Percentiles rank a stretch among this genome's conserved stretches.
These are phyloP conservation scores for Erpornis zantholeuca DNA, from an alignment of 2,113 vertebrate species.

Conservation along the genomic window DNA sequence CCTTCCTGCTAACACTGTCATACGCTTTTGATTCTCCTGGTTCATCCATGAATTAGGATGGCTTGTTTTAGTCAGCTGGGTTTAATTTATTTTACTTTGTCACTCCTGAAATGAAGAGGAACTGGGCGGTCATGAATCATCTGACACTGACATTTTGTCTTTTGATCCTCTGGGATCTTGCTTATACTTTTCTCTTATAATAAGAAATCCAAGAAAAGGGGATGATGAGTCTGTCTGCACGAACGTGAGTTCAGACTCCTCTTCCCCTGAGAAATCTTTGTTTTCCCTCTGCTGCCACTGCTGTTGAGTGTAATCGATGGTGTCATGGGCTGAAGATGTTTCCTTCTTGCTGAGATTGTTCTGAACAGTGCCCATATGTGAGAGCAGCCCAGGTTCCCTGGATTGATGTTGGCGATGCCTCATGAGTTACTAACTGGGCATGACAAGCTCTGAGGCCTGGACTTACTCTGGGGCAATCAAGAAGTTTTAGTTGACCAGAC, in stretches of 20 bases:
- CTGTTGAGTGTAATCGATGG: conserved; percentile 5
- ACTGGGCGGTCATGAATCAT: conserved; percentile 65
- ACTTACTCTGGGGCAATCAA: not conserved
- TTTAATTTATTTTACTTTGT: conserved; percentile 72
- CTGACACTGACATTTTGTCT: conserved; percentile 50
- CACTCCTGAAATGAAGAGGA: conserved; percentile 68
- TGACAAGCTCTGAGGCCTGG: not conserved
- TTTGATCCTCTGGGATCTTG: conserved; percentile 66
- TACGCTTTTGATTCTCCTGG: conserved; percentile 66
- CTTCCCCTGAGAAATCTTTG: not conserved
- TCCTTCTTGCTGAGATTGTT: not conserved
- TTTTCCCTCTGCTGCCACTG: rapidly evolving
- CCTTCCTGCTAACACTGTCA: conserved; percentile 61
- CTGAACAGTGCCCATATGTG: not conserved
- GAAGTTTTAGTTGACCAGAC: not conserved
- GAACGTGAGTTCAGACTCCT: conserved; percentile 12
- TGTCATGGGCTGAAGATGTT: not conserved
- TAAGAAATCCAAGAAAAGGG: conserved; percentile 41
- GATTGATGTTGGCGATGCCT: rapidly evolving
- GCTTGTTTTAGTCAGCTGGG: conserved; percentile 69
- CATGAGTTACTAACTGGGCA: not conserved
- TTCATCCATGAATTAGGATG: conserved; percentile 53
- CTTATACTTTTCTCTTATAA: conserved; percentile 58
- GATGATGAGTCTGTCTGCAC: conserved; percentile 47
- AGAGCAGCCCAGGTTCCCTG: not conserved